Base-by-base conservation (phyloP, 1,140 invertebrate species). In the Chlorops oryzae region DNA sequence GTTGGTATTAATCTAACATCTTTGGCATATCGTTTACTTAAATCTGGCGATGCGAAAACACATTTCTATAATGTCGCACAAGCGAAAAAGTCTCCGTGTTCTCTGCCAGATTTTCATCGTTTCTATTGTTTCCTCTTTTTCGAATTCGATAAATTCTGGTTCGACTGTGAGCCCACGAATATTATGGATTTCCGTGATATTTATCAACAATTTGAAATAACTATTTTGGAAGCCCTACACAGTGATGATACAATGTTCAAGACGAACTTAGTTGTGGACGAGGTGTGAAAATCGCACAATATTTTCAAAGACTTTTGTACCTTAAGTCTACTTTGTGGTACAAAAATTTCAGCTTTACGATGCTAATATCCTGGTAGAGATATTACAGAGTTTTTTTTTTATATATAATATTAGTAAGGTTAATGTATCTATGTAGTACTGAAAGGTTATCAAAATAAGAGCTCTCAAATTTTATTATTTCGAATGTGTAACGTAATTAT, bases 141-240 rank as follows among this genome's bases (percentile, higher is more conserved):
- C 62, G 87, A 94, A 65, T 97, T 98, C 77, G 91, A 96, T 73
- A 84, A 85, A 59, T 87, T 92, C 69, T 97, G 94, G 94, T 80
- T 94, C 40, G 79, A 87, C 49, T 87, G 90, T 23, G 92, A 92
- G 62, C 92, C 93, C 1, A 81, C 80, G 51, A 88, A 93, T 73
- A 90, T 97, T 50, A 97, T 97, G 93, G 90, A 96, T 68, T 97
- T 97, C 72, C 87, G 87, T 17, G 79, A 79, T 25, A 87, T 96
- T 47, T 84, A 86, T 67, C 82, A 88, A 57, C 85, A 84, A 59
- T 97, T 94, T 75, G 88, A 92, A 69, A 59, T 59, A 17, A 58
- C 62, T 20, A 67, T 69, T 24, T 41, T 67, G 18, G 63, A 65
- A 38, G 62, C 59, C 15, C 52, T 69, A 42, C 61, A 71, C 39